phyloP scores from a whole-genome alignment of 2,888 invertebrate species.

The Petrolisthes cinctipes region DNA sequence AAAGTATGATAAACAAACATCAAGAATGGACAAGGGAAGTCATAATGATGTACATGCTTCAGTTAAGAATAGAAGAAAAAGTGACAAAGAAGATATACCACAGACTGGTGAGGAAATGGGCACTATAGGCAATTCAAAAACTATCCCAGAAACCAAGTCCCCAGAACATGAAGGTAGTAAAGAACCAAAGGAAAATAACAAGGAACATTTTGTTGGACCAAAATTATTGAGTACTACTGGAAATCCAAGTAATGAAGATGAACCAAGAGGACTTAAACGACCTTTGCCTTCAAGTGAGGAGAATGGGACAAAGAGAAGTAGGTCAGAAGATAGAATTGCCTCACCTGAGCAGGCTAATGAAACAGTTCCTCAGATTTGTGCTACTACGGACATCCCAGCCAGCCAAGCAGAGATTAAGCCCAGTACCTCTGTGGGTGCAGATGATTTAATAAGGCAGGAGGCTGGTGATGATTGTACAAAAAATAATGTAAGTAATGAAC shows the following conservation, averaged over 20 bases:
- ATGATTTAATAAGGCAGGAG: not conserved
- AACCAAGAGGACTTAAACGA: slow-evolving; percentile 34
- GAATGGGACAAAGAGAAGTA: slow-evolving; percentile 25
- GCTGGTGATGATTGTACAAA: not conserved
- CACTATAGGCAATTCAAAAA: not conserved
- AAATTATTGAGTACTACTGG: not conserved
- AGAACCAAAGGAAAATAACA: not conserved
- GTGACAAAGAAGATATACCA: slow-evolving; percentile 41
- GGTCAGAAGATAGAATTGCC: slow-evolving; percentile 24
- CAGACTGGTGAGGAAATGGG: not conserved
- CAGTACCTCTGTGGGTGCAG: not conserved
- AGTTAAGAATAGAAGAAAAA: slow-evolving; percentile 29
- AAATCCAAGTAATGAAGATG: not conserved
- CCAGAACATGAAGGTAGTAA: not conserved
- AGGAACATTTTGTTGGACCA: not conserved
- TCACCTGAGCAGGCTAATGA: slow-evolving; percentile 12
- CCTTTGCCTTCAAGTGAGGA: slow-evolving; percentile 4
- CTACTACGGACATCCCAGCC: not conserved
- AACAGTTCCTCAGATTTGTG: not conserved
- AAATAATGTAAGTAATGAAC: not conserved
- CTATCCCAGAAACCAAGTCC: not conserved
- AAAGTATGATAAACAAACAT: slow-evolving; percentile 36
- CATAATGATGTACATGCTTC: slow-evolving; percentile 23
- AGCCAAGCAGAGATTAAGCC: not conserved
- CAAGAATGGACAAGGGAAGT: slow-evolving; percentile 13